Evolutionary conservation across 2,888 invertebrate species (phyloP), one percentile per base, ranked within the genome.

Genomic region (Erebia aethiops): DNA sequence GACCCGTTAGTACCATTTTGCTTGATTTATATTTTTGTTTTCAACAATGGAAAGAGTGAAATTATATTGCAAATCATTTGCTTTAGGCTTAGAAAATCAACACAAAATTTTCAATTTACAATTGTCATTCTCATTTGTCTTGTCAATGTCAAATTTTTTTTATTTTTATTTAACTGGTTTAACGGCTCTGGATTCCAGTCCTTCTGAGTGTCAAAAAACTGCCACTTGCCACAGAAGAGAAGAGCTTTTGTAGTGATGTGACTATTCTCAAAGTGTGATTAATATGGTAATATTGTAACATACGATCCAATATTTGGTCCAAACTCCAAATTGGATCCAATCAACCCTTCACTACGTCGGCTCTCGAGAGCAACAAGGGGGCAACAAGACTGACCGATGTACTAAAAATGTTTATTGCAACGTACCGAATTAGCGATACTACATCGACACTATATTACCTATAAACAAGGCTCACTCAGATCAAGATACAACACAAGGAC

Each of bases 21-120:
- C 74, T 77, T 77, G 72, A 62, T 56, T 43, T 54, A 56, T 43
- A 54, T 52, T 43, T 68, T 73, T 73, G 67, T 62, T 61, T 77
- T 77, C 75, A 74, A 71, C 71, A 72, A 69, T 69, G 56, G 62
- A 72, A 63, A 58, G 49, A 75, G 76, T 71, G 58, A 65, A 74
- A 84, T 80, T 84, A 83, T 7, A 83, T 79, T 87, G 86, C 87
- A 87, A 87, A 80, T 87, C 84, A 76, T 75, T 75, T 63, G 13
- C 65, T 21, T n/a, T n/a, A n/a, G n/a, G n/a, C n/a, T n/a, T n/a
- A n/a, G 21, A 64, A 56, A 54, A 46, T 18, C 21, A 49, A 18
- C 46, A 18, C 10, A 43, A 60, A 43, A 13, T 62, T 62, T 46
- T 62, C 61, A 21, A 46, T 21, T 49, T 10, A 13, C 13, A 14